Base-by-base conservation (phyloP, 2,113 vertebrate species). In the Alectura lathami region DNA sequence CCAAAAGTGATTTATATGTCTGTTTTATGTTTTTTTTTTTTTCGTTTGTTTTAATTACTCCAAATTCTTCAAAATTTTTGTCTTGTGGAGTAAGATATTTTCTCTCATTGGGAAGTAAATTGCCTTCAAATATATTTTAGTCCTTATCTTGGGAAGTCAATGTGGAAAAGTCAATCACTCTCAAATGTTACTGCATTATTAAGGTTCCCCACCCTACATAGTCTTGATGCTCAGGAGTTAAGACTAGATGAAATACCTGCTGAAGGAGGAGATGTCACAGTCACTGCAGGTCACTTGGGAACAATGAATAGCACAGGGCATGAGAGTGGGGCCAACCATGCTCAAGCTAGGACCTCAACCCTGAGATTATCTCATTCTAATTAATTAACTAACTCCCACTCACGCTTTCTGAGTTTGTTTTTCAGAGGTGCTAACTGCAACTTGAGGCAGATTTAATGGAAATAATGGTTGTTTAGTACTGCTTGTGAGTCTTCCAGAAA, bases 241-340 rank as follows among this genome's bases (percentile, higher is more conserved):
- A 72, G 38, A 26, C 27, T 54, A 60, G 76, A 81, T 26, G 32
- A 60, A 30, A 7, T 1, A 23, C 26, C 45, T 68, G 48, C 11
- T 1, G 1, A 83, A 69, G 11, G 27, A 27, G 29, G 30, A 64
- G n/a, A 17, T 2, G 0, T 64, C 0, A 2, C 24, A 26, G 57
- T 47, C 1, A 0, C 42, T 23, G 45, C 1, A 14, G 32, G 4
- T 92, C 16, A 20, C 40, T 51, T 76, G 67, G 75, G 32, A 54
- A 60, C 60, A 59, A 69, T 0, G 0, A 2, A 6, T 2, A 8
- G 13, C 34, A 21, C 4, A 17, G 20, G 57, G 7, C 24, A 50
- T 68, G 56, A 69, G 23, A 62, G 16, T 1, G 1, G 70, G 16
- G 13, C 30, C 59, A 80, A n/a, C 16, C 43, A 45, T 32, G 18